A percentile compares a stretch with the other conserved stretches of the same genome.
phyloP scores from a whole-genome alignment of 2,113 vertebrate genomes.

The Axis porcinus region DNA sequence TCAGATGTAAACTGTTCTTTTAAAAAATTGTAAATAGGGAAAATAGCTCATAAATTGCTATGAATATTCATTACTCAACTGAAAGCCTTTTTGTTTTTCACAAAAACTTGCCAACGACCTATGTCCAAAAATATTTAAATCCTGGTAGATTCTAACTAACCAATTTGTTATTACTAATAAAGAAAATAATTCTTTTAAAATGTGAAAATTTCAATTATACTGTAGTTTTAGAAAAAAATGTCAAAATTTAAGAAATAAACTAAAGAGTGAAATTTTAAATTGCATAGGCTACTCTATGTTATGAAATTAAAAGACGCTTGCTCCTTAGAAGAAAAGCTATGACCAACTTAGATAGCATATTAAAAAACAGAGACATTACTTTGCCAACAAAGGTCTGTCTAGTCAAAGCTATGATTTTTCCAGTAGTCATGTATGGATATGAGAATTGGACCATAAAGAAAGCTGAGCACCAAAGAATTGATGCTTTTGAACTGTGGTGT shows the following conservation, averaged over 20 bases:
- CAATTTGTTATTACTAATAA: neutral
- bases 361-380: neutral
- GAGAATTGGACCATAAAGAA: neutral
- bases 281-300: neutral
- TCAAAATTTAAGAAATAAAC: neutral
- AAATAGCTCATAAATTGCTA: neutral
- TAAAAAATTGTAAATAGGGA: neutral
- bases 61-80: neutral
- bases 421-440: neutral
- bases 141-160: neutral
- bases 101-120: neutral
- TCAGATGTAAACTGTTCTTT: neutral
- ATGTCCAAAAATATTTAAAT: neutral
- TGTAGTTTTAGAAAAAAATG: neutral
- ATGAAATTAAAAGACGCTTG: neutral
- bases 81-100: neutral
- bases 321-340: neutral
- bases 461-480: neutral
- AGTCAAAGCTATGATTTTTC: neutral
- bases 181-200: neutral
- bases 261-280: neutral
- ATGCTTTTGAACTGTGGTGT: neutral
- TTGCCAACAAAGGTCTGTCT: neutral
- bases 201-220: neutral
- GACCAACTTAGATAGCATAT: neutral